Base-by-base conservation (phyloP, 2,888 invertebrate genomes). In the Artemia sinica region DNA sequence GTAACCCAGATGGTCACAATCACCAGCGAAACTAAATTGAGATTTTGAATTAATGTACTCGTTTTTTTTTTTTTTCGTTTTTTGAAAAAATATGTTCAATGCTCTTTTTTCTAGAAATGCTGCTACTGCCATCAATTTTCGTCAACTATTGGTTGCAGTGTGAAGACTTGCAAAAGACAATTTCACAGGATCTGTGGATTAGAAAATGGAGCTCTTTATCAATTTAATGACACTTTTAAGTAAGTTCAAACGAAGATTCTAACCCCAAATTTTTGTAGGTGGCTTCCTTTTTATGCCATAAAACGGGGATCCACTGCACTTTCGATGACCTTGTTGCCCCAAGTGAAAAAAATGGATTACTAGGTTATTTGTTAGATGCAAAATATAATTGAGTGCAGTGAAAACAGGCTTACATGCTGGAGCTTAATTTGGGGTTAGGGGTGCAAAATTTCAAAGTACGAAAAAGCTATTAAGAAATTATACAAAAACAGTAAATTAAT, bases 141-240 rank as follows among this genome's bases (percentile, higher is more conserved):
- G 1, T 90, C 91, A 0, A 87, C 86, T 1, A 80, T 91, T 1
- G 86, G 86, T 0, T 91, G 91, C 75, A 81, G 81, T n/a, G 77
- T 82, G 0, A 71, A 73, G 0, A 81, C 79, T 68, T 91, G 91
- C 74, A 81, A 82, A 65, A 82, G 80, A 68, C 82, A 81, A 66
- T 91, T 89, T 76, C 91, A 91, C 75, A 79, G 87, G 67, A 84
- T 84, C 0, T 91, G 91, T 75, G 91, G 90, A 0, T 74, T 84
- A 5, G 77, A 82, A 69, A 80, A 82, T 72, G 82, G 83, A 7
- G 83, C 84, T 0, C 78, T 86, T 8, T 85, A 85, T 51, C 80
- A 85, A 70, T 88, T 84, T 76, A 81, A 79, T 67, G 83, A 81
- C 0, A 81, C 83, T 69, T 88, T 82, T 72, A 77, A 77, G 80